Percentiles rank a stretch among this genome's conserved stretches.
Conservation (phyloP, 2,888 invertebrate genomes). For the Neocrepidodera transversa region DNA sequence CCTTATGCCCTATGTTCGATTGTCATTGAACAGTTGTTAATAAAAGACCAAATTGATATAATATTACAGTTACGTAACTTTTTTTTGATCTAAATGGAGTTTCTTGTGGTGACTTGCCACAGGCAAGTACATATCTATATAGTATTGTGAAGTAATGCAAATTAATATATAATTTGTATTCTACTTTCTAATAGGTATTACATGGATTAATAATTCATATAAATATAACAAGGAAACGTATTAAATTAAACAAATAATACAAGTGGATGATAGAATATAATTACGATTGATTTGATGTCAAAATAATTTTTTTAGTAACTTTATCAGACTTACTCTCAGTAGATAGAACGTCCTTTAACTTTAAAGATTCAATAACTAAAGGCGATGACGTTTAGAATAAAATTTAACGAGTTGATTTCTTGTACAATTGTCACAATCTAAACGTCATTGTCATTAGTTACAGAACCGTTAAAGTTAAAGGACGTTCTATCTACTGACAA, state of each 20-base stretch:
- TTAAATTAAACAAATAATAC: slow-evolving; percentile 5
- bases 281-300: not conserved
- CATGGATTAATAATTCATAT: slow-evolving; percentile 14
- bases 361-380: too few relatives aligned
- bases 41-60: not conserved
- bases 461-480: too few relatives aligned
- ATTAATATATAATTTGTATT: slow-evolving; percentile 25
- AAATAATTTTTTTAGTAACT: not conserved
- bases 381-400: too few relatives aligned
- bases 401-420: too few relatives aligned
- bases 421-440: too few relatives aligned
- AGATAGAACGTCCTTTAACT: too few relatives aligned
- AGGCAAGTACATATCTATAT: slow-evolving; percentile 26
- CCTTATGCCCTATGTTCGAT: slow-evolving; percentile 1
- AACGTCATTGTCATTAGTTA: too few relatives aligned
- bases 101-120: slow-evolving; percentile 26
- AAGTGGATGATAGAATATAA: not conserved
- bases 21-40: slow-evolving; percentile 5
- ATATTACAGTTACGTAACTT: slow-evolving; percentile 4
- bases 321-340: too few relatives aligned
- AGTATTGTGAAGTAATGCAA: slow-evolving; percentile 27
- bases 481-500: too few relatives aligned
- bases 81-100: slow-evolving; percentile 27
- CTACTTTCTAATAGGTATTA: slow-evolving; percentile 26
- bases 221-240: slow-evolving; percentile 16